phyloP scores from a whole-genome alignment of 2,797 vertebrate species.

The Anableps anableps region DNA sequence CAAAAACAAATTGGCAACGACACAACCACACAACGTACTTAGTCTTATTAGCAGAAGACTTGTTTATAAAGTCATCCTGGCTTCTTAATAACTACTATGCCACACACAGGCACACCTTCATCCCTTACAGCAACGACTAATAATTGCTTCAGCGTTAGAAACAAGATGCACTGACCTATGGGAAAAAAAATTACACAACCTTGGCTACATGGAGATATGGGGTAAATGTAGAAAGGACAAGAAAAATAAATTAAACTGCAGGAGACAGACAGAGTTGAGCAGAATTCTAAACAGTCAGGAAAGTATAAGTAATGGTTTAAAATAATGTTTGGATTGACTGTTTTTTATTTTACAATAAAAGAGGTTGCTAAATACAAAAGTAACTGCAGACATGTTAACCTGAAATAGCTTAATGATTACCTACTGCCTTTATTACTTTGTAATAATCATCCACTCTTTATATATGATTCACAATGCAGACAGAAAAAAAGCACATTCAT shows the following conservation, averaged over 20 bases:
- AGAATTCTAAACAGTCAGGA: no score
- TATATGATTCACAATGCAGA: not conserved
- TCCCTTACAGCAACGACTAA: conserved; percentile 34
- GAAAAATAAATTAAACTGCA: not conserved
- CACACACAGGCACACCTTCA: conserved; percentile 47
- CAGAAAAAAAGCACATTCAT: not conserved
- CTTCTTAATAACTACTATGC: conserved; percentile 52
- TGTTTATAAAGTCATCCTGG: conserved; percentile 57
- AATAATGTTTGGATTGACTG: not conserved
- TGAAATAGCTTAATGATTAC: not conserved
- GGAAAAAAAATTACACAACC: conserved; percentile 26
- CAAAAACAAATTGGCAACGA: conserved; percentile 45
- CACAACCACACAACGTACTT: conserved; percentile 32
- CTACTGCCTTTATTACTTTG: not conserved
- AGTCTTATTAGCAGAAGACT: conserved; percentile 40
- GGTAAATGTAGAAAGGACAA: not conserved
- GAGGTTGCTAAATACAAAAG: not conserved
- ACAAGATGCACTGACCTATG: conserved; percentile 51
- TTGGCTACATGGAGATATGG: conserved; percentile 5
- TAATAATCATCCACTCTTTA: not conserved
- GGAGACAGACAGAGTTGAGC: not conserved
- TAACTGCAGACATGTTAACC: not conserved
- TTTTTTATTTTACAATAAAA: not conserved
- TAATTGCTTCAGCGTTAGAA: conserved; percentile 62
- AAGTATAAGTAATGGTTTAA: no score